Conservation (phyloP, 1,140 invertebrate genomes). For the Scaptodrosophila lebanonensis region DNA sequence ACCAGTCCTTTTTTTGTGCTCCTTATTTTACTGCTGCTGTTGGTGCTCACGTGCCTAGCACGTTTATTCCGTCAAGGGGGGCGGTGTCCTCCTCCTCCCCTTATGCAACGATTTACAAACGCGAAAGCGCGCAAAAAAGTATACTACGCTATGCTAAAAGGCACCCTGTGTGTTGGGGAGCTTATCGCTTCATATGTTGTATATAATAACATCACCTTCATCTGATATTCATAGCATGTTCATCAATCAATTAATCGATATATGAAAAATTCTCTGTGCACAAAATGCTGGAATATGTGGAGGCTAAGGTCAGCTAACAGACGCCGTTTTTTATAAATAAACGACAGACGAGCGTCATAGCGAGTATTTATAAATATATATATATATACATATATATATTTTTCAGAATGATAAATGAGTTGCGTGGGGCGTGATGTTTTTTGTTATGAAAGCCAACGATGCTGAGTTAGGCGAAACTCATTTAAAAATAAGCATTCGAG, state of each 20-base stretch:
- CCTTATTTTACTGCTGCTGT: conserved; percentile 19
- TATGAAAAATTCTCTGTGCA: conserved; percentile 22
- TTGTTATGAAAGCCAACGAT: too few species aligned
- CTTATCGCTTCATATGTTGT: conserved; percentile 40
- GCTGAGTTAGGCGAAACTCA: too few species aligned
- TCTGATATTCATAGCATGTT: conserved; percentile 62
- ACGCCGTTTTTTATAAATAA: too few species aligned
- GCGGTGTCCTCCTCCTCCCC: too few species aligned
- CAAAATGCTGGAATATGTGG: conserved; percentile 1
- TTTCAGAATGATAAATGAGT: too few species aligned
- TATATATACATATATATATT: too few species aligned
- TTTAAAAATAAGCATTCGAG: too few species aligned
- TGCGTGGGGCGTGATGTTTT: too few species aligned
- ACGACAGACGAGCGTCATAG: too few species aligned
- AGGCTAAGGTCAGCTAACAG: too few species aligned
- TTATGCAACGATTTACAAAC: conserved; percentile 9
- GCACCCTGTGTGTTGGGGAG: conserved; percentile 19
- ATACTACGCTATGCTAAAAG: conserved; percentile 5
- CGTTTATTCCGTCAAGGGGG: too few species aligned
- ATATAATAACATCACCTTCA: conserved; percentile 45
- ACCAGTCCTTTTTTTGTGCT: conserved; percentile 12
- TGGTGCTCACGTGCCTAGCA: conserved; percentile 31
- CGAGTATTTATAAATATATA: too few species aligned
- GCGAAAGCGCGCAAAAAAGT: conserved; percentile 22
- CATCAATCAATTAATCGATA: conserved; percentile 70